Conservation (phyloP, 2,113 vertebrate species). For the Myotis lucifugus region DNA sequence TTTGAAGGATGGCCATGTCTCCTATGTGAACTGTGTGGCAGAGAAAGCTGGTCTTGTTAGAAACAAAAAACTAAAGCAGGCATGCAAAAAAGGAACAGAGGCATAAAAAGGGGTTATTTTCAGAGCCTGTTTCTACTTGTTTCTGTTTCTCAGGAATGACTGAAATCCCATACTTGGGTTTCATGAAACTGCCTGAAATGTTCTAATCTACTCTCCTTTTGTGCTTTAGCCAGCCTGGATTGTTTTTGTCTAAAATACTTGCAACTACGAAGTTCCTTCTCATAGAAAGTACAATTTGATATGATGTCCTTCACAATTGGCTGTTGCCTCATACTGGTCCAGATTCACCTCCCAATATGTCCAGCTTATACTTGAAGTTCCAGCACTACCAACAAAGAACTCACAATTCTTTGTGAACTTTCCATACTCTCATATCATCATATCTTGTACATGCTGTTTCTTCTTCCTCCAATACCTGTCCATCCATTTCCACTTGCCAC, state of each 20-base stretch:
- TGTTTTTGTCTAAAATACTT: not conserved
- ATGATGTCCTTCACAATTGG: not conserved
- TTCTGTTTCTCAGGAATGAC: slow-evolving; percentile 14
- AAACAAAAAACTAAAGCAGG: not conserved
- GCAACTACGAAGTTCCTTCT: not conserved
- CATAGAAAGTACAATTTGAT: not conserved
- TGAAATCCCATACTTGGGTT: not conserved
- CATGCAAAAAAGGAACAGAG: not conserved
- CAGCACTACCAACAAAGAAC: not conserved
- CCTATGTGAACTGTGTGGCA: not conserved
- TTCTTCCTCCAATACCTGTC: not conserved
- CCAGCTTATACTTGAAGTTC: not conserved
- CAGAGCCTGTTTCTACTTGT: not conserved
- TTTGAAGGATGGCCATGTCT: not conserved
- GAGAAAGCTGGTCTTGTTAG: not conserved
- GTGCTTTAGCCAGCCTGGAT: not conserved
- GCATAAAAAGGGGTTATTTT: not conserved
- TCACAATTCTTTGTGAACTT: not conserved
- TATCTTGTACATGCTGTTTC: not conserved
- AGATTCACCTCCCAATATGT: not conserved
- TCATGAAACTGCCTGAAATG: not conserved
- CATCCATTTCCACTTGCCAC: not conserved
- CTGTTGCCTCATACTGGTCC: not conserved
- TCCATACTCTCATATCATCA: not conserved
- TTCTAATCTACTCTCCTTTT: not conserved